Evolutionary conservation across 1,140 invertebrate genomes (phyloP).

Genomic region (Nasonia giraulti): DNA sequence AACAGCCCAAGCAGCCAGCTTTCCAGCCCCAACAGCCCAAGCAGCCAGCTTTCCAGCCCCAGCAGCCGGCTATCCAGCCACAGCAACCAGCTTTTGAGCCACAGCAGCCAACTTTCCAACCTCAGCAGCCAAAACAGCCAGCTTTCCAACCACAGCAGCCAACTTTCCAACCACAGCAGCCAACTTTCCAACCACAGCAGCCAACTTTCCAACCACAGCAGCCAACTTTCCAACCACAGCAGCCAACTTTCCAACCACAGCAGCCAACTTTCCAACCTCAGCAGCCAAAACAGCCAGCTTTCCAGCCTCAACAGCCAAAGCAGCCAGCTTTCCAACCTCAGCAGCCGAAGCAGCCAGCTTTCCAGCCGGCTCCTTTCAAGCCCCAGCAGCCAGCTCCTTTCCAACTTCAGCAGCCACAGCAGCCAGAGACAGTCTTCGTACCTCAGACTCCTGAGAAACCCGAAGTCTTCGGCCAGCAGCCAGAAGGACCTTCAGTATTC

Average conservation of each 20-base stretch:
- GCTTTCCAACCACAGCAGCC: not conserved
- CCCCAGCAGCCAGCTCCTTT: not conserved
- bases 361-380: not conserved
- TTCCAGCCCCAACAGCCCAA: slow-evolving; percentile 36
- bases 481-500: not conserved
- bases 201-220: slow-evolving; percentile 1
- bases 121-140: not conserved
- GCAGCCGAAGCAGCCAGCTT: slow-evolving; percentile 6
- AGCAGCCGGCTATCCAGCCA: not conserved
- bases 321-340: slow-evolving; percentile 18
- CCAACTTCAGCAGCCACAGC: not conserved
- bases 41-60: not conserved
- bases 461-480: not conserved
- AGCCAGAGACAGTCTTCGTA: not conserved
- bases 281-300: slow-evolving; percentile 6
- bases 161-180: not conserved
- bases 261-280: slow-evolving; percentile 15
- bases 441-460: slow-evolving; percentile 8
- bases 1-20: not conserved
- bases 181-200: slow-evolving; percentile 22
- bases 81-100: not conserved
- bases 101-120: not conserved
- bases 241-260: not conserved
- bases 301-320: slow-evolving; percentile 15
- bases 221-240: not conserved